These are phyloP conservation scores for Aphis gossypii DNA, from an alignment of 1,140 invertebrate species.

Conservation along the genomic window DNA sequence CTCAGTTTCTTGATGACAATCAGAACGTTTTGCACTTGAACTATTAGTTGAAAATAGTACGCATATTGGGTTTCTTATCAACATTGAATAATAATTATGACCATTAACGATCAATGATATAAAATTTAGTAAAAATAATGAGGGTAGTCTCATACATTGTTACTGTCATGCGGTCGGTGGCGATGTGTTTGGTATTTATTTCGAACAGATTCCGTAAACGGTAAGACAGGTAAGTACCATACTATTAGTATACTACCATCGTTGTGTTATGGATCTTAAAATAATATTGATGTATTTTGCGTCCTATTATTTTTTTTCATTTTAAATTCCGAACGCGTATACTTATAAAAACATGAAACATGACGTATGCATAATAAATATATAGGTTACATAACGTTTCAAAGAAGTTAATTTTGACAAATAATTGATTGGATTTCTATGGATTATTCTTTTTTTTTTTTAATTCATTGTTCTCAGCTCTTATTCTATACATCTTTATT, in stretches of 20 bases:
- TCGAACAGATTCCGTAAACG: not conserved
- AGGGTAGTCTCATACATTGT: too few species aligned
- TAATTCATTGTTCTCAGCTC: not conserved
- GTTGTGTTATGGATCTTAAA: not conserved
- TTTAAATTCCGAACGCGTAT: not conserved
- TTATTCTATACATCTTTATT: not conserved
- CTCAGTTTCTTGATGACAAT: not conserved
- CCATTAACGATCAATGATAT: too few species aligned
- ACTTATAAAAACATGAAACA: not conserved
- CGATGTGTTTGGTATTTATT: not conserved
- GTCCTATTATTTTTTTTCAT: not conserved
- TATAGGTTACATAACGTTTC: not conserved
- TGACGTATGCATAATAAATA: not conserved
- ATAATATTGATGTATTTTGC: not conserved
- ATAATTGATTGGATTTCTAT: not conserved
- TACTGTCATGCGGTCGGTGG: too few species aligned
- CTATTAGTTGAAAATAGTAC: not conserved
- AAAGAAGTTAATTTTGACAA: not conserved
- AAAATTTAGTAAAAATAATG: too few species aligned
- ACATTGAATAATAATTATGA: too few species aligned
- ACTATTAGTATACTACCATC: not conserved
- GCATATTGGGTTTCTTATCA: too few species aligned
- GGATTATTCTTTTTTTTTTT: not conserved
- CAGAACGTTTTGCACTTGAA: not conserved
- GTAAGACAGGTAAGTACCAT: not conserved